These are phyloP conservation scores for Drosophila nikananu DNA, from an alignment of 1,140 invertebrate genomes.

Conservation along the genomic window DNA sequence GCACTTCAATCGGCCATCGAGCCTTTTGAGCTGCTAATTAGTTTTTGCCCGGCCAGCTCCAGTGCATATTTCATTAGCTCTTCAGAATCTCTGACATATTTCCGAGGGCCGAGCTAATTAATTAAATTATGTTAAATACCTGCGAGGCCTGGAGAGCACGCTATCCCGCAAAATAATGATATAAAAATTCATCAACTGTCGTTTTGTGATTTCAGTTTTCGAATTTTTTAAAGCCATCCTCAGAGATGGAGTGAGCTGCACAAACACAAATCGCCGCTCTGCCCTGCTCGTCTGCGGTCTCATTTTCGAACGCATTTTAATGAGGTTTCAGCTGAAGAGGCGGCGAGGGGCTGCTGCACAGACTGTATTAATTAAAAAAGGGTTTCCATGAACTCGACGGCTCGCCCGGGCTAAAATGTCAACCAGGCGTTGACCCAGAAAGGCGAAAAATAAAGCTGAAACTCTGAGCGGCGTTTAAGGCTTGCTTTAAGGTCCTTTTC, in stretches of 20 bases:
- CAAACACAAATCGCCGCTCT: slow-evolving; percentile 34
- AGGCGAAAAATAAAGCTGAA: slow-evolving; percentile 35
- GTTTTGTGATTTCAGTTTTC: slow-evolving; percentile 65
- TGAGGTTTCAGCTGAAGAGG: slow-evolving; percentile 58
- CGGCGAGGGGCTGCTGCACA: slow-evolving; percentile 21
- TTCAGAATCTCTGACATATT: slow-evolving; percentile 48
- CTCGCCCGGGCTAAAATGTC: slow-evolving; percentile 52
- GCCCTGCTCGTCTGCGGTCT: slow-evolving; percentile 18
- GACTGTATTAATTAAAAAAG: slow-evolving; percentile 80
- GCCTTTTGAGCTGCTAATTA: slow-evolving; percentile 32
- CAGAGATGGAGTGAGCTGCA: slow-evolving; percentile 27
- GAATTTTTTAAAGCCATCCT: slow-evolving; percentile 30
- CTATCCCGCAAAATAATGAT: background rate
- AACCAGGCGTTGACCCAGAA: slow-evolving; percentile 66
- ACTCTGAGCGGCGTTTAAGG: slow-evolving; percentile 51
- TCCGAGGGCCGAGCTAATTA: slow-evolving; percentile 29
- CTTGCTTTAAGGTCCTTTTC: slow-evolving; percentile 54
- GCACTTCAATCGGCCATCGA: background rate
- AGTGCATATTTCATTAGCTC: slow-evolving; percentile 31
- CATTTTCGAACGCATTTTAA: slow-evolving; percentile 72
- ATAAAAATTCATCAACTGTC: slow-evolving; percentile 65
- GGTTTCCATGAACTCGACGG: slow-evolving; percentile 62
- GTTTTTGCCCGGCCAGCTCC: slow-evolving; percentile 7
- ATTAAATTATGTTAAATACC: slow-evolving; percentile 52
- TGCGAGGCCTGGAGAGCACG: slow-evolving; percentile 3